Evolutionary conservation across 2,888 invertebrate genomes (phyloP).

Genomic region (Hydroisotoma schaefferi): DNA sequence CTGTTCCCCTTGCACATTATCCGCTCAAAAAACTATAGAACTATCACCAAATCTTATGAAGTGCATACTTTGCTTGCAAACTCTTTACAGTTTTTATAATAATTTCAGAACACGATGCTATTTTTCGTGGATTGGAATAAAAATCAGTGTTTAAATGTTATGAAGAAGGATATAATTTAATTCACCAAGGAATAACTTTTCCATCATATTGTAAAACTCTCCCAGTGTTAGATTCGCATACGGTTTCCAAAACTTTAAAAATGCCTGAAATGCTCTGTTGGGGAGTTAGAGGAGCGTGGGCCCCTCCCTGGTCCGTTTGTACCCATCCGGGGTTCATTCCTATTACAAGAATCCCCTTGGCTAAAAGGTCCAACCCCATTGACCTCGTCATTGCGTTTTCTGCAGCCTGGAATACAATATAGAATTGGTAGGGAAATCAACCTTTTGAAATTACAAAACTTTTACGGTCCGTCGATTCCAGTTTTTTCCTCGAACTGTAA

Average conservation of each 20-base stretch:
- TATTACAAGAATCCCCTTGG: constrained; percentile 69
- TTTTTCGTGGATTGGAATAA: no score
- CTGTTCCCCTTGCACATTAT: no score
- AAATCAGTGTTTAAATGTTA: no score
- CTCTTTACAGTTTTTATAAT: no score
- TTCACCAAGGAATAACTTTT: constrained; percentile 67
- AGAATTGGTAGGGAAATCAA: background rate
- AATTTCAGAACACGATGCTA: no score
- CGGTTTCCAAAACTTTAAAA: constrained; percentile 61
- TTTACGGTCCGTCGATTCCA: no score
- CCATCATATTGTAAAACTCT: constrained; percentile 76
- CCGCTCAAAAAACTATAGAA: no score
- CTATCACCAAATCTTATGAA: no score
- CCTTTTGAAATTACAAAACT: no score
- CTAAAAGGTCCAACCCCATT: constrained; percentile 73
- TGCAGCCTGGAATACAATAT: constrained; percentile 62
- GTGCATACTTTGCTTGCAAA: no score
- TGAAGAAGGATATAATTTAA: background rate
- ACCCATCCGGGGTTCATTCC: constrained; percentile 88
- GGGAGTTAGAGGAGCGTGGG: constrained; percentile 69
- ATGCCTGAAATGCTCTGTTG: constrained; percentile 65
- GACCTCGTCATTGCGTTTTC: constrained; percentile 82
- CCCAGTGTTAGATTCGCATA: constrained; percentile 67
- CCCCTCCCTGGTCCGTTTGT: constrained; percentile 81
- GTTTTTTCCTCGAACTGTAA: no score